Conservation (phyloP, 35 echinoderm and acorn worm species). For the Amphiura filiformis region DNA sequence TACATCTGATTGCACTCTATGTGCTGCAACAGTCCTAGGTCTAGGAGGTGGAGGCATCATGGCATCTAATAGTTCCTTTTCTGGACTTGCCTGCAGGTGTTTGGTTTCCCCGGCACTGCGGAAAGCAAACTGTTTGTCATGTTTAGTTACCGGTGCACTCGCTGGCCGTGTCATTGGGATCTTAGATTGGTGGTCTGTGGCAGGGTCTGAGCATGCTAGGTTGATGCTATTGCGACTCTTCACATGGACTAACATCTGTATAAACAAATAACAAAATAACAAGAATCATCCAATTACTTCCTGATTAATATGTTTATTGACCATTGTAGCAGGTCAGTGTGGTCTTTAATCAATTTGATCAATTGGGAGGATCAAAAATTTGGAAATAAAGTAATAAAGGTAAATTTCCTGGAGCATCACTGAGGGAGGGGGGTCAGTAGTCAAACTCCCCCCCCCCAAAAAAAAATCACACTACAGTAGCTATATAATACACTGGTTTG, state of each 20-base stretch:
- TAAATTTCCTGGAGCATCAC: too few species aligned
- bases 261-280: not conserved
- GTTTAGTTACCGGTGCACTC: slow-evolving; percentile 78
- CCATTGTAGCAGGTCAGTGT: too few species aligned
- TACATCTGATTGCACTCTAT: not conserved
- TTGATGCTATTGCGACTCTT: slow-evolving; percentile 86
- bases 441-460: too few species aligned
- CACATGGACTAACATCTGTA: slow-evolving; percentile 91
- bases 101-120: slow-evolving; percentile 72
- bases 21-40: not conserved
- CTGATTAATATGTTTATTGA: not conserved
- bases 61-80: not conserved
- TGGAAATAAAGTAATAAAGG: not conserved
- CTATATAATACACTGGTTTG: too few species aligned
- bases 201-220: slow-evolving; percentile 63
- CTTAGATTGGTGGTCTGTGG: slow-evolving; percentile 26
- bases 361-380: too few species aligned
- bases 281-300: not conserved
- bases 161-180: slow-evolving; percentile 51
- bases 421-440: too few species aligned
- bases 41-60: not conserved
- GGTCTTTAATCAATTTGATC: too few species aligned
- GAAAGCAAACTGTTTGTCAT: slow-evolving; percentile 61
- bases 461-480: too few species aligned
- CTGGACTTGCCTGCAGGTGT: slow-evolving; percentile 32